These are phyloP conservation scores for Nesoenas mayeri DNA, from an alignment of 2,113 vertebrate genomes.

Conservation along the genomic window DNA sequence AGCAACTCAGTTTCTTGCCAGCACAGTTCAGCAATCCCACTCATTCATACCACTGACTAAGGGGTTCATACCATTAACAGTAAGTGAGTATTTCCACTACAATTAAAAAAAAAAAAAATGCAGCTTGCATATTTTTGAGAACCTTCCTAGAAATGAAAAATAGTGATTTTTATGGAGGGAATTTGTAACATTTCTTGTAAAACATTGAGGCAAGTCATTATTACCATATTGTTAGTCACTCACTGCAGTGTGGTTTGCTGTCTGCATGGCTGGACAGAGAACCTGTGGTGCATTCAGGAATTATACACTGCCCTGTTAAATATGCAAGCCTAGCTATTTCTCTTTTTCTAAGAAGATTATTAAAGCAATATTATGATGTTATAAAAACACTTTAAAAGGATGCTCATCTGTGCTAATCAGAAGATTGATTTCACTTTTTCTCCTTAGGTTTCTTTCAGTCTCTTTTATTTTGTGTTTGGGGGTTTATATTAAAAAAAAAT, in stretches of 20 bases:
- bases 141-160: neutral
- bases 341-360: neutral
- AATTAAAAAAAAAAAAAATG: neutral
- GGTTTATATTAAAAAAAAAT: neutral
- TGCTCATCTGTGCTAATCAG: neutral
- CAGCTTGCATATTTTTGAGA: neutral
- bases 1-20: neutral
- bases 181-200: neutral
- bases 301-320: neutral
- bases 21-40: neutral
- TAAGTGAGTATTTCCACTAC: neutral
- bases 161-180: neutral
- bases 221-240: neutral
- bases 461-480: neutral
- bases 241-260: neutral
- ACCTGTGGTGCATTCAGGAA: neutral
- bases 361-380: neutral
- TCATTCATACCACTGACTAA: neutral
- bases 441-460: neutral
- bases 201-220: neutral
- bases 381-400: neutral
- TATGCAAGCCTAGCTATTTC: neutral
- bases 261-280: neutral
- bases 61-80: neutral
- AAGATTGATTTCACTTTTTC: neutral